A percentile compares a stretch with the other conserved stretches of the same genome.
Evolutionary conservation across 1,140 invertebrate genomes (phyloP).

Genomic region (Anoplolepis gracilipes): DNA sequence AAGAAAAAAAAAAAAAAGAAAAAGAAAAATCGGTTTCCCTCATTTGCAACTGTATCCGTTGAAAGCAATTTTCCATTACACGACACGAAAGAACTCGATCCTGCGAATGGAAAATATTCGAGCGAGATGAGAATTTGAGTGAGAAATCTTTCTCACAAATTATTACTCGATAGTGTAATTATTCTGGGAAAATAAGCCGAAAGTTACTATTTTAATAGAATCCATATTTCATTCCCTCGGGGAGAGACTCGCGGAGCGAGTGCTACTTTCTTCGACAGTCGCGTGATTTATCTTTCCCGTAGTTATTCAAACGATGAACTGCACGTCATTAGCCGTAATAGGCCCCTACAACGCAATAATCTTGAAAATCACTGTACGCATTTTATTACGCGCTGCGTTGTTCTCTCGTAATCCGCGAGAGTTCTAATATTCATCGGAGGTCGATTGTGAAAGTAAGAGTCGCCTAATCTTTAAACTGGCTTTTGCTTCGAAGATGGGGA

Average conservation of each 20-base stretch:
- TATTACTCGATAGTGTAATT: too few species aligned
- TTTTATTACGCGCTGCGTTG: constrained; percentile 20
- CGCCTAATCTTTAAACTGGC: constrained; percentile 10
- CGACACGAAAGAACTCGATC: not conserved
- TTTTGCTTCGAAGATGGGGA: constrained; percentile 5
- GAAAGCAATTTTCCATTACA: not conserved
- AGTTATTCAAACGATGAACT: not conserved
- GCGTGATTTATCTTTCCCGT: not conserved
- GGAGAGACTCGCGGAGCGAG: too few species aligned
- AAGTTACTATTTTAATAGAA: not conserved
- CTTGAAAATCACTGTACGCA: not conserved
- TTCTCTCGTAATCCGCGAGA: not conserved
- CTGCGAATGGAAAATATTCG: not conserved
- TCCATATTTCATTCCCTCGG: not conserved
- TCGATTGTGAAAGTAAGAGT: constrained; percentile 59
- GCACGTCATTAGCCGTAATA: not conserved
- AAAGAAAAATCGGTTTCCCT: too few species aligned
- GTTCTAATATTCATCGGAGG: not conserved
- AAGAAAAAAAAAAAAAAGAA: too few species aligned
- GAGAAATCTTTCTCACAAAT: not conserved
- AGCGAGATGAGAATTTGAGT: too few species aligned
- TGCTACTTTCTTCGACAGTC: not conserved
- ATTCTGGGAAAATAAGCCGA: too few species aligned
- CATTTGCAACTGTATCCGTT: not conserved
- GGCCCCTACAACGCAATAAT: not conserved